Evolutionary conservation across 2,113 vertebrate genomes (phyloP).

Genomic region (Hydropotes inermis): DNA sequence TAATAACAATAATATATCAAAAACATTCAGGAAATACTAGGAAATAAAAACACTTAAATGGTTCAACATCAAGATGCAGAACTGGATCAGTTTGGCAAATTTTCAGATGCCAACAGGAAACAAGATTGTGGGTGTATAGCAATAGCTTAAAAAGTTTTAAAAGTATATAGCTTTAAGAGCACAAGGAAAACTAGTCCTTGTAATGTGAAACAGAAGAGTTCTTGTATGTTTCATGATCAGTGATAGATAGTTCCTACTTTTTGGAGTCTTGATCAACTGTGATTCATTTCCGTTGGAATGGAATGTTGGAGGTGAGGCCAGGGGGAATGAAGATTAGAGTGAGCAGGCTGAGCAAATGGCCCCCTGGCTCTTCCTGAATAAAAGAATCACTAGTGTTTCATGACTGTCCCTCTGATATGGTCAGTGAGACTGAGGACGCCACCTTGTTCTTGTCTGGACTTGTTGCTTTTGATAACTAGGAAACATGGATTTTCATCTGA

Average conservation of each 20-base stretch:
- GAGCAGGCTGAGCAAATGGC: neutral
- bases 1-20: neutral
- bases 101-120: slow-evolving; percentile 42
- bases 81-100: neutral
- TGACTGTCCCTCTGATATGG: neutral
- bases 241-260: neutral
- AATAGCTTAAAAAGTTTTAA: neutral
- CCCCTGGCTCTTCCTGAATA: neutral
- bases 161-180: slow-evolving; percentile 29
- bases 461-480: neutral
- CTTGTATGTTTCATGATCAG: slow-evolving; percentile 46
- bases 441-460: neutral
- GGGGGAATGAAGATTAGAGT: neutral
- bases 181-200: slow-evolving; percentile 56
- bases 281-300: neutral
- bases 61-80: neutral
- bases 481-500: neutral
- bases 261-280: neutral
- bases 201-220: slow-evolving; percentile 39
- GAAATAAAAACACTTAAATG: slow-evolving; percentile 43
- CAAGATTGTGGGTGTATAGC: neutral
- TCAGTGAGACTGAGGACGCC: neutral
- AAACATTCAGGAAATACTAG: neutral
- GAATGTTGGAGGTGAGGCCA: neutral
- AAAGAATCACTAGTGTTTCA: neutral